phyloP scores from a whole-genome alignment of 1,140 invertebrate genomes.

The Holcopasites calliopsidis region DNA sequence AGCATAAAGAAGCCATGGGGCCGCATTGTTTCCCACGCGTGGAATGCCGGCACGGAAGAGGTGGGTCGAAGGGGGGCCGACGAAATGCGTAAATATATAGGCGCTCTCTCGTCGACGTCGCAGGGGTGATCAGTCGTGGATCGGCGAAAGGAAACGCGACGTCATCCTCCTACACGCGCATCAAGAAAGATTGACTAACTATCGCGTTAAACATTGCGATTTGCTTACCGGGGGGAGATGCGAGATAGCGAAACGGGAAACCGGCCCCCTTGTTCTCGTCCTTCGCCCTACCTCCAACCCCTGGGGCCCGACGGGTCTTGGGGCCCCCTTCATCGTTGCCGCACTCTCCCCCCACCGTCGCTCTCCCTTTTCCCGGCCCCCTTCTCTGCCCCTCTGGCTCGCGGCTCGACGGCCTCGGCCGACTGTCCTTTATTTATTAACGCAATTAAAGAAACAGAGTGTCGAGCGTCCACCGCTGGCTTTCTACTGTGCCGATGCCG shows the following conservation, averaged over 20 bases:
- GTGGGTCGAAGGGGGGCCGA: background rate
- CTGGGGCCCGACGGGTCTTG: background rate
- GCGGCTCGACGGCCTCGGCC: slow-evolving; percentile 24
- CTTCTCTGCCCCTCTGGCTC: background rate
- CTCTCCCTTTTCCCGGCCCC: background rate
- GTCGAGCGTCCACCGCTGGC: slow-evolving; percentile 54
- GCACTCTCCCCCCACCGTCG: background rate
- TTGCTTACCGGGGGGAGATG: slow-evolving; percentile 62
- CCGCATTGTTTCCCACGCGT: slow-evolving; percentile 77
- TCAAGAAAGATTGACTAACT: slow-evolving; percentile 66
- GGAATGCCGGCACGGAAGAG: slow-evolving; percentile 69
- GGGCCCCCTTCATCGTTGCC: background rate
- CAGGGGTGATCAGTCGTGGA: no score
- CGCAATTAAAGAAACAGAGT: slow-evolving; percentile 72
- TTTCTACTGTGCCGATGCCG: slow-evolving; percentile 64
- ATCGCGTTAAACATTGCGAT: slow-evolving; percentile 77
- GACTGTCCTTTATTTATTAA: slow-evolving; percentile 78
- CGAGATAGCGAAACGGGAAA: slow-evolving; percentile 39
- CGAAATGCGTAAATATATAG: slow-evolving; percentile 60
- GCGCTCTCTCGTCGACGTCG: slow-evolving; percentile 69
- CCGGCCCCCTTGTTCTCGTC: slow-evolving; percentile 20
- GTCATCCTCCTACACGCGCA: slow-evolving; percentile 60
- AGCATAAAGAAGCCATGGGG: slow-evolving; percentile 72
- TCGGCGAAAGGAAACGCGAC: no score
- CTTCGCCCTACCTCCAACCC: slow-evolving; percentile 28